Conservation (phyloP, 2,888 invertebrate genomes). For the Dione vanillae region DNA sequence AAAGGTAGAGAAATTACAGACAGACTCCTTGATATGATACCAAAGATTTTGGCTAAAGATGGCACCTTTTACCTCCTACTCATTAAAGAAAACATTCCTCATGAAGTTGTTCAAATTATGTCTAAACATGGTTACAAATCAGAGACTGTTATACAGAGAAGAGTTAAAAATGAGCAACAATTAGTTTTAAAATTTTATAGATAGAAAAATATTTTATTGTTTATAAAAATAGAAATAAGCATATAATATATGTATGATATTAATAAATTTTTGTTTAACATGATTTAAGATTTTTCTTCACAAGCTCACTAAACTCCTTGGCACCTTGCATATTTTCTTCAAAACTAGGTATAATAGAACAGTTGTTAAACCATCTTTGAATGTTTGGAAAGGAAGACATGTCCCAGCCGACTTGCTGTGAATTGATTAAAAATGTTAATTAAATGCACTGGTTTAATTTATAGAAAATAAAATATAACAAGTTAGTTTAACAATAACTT, state of each 20-base stretch:
- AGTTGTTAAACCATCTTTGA: slow-evolving; percentile 84
- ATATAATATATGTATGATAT: slow-evolving; percentile 30
- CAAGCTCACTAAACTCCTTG: slow-evolving; percentile 82
- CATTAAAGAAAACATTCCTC: slow-evolving; percentile 94
- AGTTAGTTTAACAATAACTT: no score
- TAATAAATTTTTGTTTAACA: slow-evolving; percentile 25
- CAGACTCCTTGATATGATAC: slow-evolving; percentile 87
- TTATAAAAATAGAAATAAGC: slow-evolving; percentile 33
- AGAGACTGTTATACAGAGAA: slow-evolving; percentile 87
- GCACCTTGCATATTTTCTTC: slow-evolving; percentile 85
- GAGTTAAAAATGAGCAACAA: slow-evolving; percentile 94
- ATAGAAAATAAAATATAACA: neutral
- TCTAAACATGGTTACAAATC: slow-evolving; percentile 83
- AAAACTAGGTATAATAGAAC: slow-evolving; percentile 83
- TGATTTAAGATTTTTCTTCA: slow-evolving; percentile 77
- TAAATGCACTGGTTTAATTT: slow-evolving; percentile 57
- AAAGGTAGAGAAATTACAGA: slow-evolving; percentile 91
- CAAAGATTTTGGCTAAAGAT: slow-evolving; percentile 87
- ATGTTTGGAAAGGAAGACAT: slow-evolving; percentile 83
- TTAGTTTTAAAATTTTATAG: slow-evolving; percentile 88
- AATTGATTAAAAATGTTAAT: slow-evolving; percentile 35
- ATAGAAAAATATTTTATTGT: slow-evolving; percentile 51
- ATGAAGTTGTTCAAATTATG: slow-evolving; percentile 87
- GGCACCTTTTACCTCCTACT: slow-evolving; percentile 95
- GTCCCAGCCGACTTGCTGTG: slow-evolving; percentile 85